Evolutionary conservation across 2,113 vertebrate genomes (phyloP), one percentile per base, ranked within the genome.

Genomic region (Steatornis caripensis): DNA sequence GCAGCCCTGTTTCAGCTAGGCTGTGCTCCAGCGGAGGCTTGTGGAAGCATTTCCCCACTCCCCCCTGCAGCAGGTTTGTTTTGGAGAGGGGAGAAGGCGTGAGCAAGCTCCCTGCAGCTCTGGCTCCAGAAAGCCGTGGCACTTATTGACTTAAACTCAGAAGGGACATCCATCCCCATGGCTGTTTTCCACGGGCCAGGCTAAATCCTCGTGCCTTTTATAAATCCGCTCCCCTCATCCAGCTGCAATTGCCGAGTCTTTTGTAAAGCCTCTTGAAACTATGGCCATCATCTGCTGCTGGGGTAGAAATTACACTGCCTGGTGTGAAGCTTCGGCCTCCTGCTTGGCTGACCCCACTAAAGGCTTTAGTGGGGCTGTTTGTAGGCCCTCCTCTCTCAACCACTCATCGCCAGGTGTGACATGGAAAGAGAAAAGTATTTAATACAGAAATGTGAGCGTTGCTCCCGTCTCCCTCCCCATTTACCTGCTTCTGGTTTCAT

Each of bases 121-220:
- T 75, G 92, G 69, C 94, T 97, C 89, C 94, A 92, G 84, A 78
- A 93, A 95, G 70, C 72, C 7, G 49, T 51, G 89, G 82, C 48
- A 22, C 57, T 91, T 92, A 81, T 2, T 94, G 92, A 93, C 11
- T 4, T 76, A 53, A 69, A 37, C 0, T 0, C n/a, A 55, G 69
- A 75, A 70, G 55, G 49, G 71, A 77, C 68, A 69, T 77, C 66
- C 68, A 71, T 77, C 77, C 48, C 51, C 69, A n/a, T 0, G 30
- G 75, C 88, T 85, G 83, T 57, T 91, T 95, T 94, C 60, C 64
- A 46, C 43, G 80, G 86, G 51, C 51, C 1, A 5, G 43, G 60
- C 53, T 93, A 81, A 81, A 84, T 65, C 53, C 60, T 22, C 2
- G 0, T 1, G 16, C 81, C 76, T 92, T 84, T 24, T 62, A 41